Evolutionary conservation across 2,888 invertebrate species (phyloP).

Genomic region (Fragum whitleyi): DNA sequence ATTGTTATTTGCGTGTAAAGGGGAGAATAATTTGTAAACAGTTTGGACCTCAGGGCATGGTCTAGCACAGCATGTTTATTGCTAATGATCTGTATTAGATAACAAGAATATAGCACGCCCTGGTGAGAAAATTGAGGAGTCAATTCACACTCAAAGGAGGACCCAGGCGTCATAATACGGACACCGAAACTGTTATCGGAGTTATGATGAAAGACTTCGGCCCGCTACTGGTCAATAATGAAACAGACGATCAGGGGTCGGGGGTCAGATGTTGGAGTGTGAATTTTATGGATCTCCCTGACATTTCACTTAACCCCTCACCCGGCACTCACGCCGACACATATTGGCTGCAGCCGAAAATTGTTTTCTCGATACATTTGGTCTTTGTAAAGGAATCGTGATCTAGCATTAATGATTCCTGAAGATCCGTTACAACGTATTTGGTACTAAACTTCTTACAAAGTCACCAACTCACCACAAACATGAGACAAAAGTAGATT

Average conservation of each 20-base stretch:
- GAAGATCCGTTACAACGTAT: neutral
- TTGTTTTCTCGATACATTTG: slow-evolving; percentile 10
- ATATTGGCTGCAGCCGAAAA: slow-evolving; percentile 6
- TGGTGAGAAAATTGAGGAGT: neutral
- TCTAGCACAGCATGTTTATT: neutral
- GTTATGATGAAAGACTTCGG: neutral
- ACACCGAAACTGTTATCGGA: slow-evolving; percentile 8
- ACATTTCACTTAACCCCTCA: slow-evolving; percentile 26
- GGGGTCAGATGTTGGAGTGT: slow-evolving; percentile 37
- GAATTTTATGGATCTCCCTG: slow-evolving; percentile 25
- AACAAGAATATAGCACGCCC: neutral
- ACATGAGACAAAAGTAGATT: no score
- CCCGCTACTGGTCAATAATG: slow-evolving; percentile 34
- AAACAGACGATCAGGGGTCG: slow-evolving; percentile 47
- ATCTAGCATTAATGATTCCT: slow-evolving; percentile 6
- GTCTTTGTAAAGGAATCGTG: neutral
- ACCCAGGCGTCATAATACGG: slow-evolving; percentile 3
- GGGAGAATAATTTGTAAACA: no score
- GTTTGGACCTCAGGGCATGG: no score
- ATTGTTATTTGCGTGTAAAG: no score
- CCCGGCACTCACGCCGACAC: slow-evolving; percentile 7
- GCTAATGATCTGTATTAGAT: neutral
- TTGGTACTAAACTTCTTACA: no score
- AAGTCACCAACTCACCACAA: no score
- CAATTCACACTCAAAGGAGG: slow-evolving; percentile 5